These are phyloP conservation scores for Saguinus midas DNA, from an alignment of 2,113 vertebrate genomes.

Conservation along the genomic window DNA sequence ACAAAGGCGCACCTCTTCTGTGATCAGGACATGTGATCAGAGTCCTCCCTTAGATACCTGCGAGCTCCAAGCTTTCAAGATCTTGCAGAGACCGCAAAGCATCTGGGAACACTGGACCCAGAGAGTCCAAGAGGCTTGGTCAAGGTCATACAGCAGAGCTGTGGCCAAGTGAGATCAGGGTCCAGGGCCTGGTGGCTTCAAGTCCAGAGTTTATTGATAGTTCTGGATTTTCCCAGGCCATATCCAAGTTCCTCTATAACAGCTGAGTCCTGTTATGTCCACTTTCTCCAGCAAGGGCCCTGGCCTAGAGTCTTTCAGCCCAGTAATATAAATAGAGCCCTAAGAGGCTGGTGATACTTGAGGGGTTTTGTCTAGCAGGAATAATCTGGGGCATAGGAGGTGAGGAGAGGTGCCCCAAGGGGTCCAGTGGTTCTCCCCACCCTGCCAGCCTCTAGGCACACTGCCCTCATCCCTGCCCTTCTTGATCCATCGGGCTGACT, in stretches of 20 bases:
- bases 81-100: background rate
- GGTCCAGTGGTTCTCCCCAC: too few species aligned
- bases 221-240: background rate
- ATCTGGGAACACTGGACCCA: background rate
- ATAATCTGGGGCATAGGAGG: background rate
- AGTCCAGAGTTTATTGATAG: background rate
- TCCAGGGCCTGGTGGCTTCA: background rate
- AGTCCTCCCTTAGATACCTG: background rate
- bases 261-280: slow-evolving; percentile 18
- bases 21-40: background rate
- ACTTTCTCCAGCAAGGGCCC: slow-evolving; percentile 10
- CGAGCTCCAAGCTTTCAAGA: background rate
- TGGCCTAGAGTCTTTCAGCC: background rate
- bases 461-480: background rate
- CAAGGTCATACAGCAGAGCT: background rate
- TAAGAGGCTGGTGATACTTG: background rate
- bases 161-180: background rate
- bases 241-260: background rate
- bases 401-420: background rate
- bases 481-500: background rate
- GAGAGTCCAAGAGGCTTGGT: background rate
- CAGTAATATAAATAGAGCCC: background rate
- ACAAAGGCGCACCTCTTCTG: background rate
- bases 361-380: background rate
- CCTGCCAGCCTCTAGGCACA: background rate